Evolutionary conservation across 2,113 vertebrate species (phyloP).

Genomic region (Psittacula cyanocephala): DNA sequence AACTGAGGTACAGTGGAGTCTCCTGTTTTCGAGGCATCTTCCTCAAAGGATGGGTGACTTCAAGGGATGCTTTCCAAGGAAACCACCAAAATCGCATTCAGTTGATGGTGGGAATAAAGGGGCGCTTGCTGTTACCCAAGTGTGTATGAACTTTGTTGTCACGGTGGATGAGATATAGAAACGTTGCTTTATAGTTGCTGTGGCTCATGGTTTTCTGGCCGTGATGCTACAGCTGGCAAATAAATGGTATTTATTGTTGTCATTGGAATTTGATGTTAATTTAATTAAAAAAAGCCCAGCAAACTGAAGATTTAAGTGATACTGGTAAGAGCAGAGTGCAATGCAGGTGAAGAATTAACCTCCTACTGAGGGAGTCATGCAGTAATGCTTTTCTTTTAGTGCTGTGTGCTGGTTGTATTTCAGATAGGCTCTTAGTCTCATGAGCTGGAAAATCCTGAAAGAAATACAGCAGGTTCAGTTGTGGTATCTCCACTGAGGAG

Average conservation of each 20-base stretch:
- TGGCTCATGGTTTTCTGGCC: not conserved
- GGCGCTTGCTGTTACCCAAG: fast-evolving
- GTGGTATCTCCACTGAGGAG: not conserved
- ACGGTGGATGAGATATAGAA: not conserved
- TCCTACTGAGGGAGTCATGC: fast-evolving
- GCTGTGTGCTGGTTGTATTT: not conserved
- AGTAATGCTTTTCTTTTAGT: not conserved
- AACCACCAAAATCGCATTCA: not conserved
- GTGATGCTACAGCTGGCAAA: not conserved
- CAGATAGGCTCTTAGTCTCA: not conserved
- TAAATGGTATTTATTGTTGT: not conserved
- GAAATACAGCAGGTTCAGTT: not conserved
- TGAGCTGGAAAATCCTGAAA: conserved; percentile 30
- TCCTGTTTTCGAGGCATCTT: not conserved
- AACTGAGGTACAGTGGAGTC: not conserved
- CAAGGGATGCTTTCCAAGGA: not conserved
- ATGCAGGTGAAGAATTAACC: fast-evolving
- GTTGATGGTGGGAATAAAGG: not conserved
- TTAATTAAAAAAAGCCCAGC: not conserved
- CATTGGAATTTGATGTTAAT: not conserved
- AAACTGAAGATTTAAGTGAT: not conserved
- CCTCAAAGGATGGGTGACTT: not conserved
- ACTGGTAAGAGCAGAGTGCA: not conserved
- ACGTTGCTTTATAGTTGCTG: not conserved
- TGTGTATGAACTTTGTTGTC: not conserved